phyloP scores from a whole-genome alignment of 1,140 invertebrate genomes.

The Zaprionus kolodkinae region DNA sequence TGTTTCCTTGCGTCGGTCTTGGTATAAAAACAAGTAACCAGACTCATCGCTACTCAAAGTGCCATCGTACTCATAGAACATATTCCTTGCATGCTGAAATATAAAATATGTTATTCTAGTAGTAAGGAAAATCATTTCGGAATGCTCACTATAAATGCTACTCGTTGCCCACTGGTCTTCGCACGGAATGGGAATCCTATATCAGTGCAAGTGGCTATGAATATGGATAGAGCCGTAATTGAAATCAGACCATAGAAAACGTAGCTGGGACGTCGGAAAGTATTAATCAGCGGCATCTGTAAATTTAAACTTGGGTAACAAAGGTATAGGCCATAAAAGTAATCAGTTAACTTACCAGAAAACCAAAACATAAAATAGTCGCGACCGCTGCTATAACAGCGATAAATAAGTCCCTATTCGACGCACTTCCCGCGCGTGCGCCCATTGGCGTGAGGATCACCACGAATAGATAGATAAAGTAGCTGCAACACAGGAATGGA shows the following conservation, averaged over 20 bases:
- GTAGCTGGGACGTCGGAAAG: constrained; percentile 65
- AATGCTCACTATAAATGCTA: constrained; percentile 87
- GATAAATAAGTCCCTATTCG: constrained; percentile 87
- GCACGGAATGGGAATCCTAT: constrained; percentile 91
- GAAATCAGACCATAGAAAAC: constrained; percentile 82
- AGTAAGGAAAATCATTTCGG: neutral
- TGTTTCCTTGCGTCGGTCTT: constrained; percentile 88
- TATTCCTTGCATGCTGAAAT: constrained; percentile 86
- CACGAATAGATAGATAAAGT: constrained; percentile 87
- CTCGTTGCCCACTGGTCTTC: constrained; percentile 88
- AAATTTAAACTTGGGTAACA: neutral
- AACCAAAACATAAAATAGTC: constrained; percentile 63
- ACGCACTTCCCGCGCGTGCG: constrained; percentile 86
- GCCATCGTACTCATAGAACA: constrained; percentile 86
- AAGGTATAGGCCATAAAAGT: neutral
- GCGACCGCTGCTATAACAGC: constrained; percentile 84
- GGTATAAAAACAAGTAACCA: constrained; percentile 89
- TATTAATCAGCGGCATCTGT: constrained; percentile 68
- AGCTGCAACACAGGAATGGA: constrained; percentile 86
- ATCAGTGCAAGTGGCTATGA: constrained; percentile 87
- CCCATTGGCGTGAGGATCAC: constrained; percentile 88
- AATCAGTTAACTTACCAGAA: constrained; percentile 57
- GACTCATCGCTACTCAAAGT: constrained; percentile 85
- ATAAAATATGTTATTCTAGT: neutral
- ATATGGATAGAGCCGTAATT: constrained; percentile 83